A percentile compares a stretch with the other conserved stretches of the same genome.
Conservation (phyloP, 2,888 invertebrate species). For the Junonia oenone region DNA sequence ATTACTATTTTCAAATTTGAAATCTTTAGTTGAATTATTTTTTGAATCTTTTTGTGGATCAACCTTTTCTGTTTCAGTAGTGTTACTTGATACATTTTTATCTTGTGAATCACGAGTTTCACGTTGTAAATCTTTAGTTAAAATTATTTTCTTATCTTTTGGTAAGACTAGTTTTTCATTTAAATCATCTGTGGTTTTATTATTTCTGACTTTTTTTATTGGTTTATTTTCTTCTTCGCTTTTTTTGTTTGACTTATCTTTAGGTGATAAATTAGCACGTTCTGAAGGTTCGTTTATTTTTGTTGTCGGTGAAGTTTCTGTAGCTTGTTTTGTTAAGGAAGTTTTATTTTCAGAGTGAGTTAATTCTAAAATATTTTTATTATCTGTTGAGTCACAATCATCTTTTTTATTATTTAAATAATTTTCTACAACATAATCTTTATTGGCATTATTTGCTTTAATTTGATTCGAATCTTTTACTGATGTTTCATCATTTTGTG, state of each 20-base stretch:
- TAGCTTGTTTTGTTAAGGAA: background rate
- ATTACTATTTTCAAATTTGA: no score
- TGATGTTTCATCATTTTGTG: background rate
- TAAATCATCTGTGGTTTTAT: background rate
- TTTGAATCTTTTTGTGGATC: no score
- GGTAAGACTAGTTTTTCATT: background rate
- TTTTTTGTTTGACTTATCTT: background rate
- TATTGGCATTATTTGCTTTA: background rate
- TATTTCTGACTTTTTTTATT: background rate
- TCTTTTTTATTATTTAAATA: background rate
- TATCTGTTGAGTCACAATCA: background rate
- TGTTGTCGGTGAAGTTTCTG: background rate
- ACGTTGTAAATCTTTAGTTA: background rate
- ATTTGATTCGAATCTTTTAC: background rate
- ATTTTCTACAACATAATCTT: background rate
- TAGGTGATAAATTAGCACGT: background rate
- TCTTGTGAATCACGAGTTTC: background rate
- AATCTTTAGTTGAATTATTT: no score
- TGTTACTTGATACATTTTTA: background rate
- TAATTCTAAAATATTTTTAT: background rate
- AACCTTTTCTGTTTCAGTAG: no score
- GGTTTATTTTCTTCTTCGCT: conserved; percentile 7
- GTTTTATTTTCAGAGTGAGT: background rate
- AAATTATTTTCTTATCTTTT: background rate
- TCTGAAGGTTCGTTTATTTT: background rate